Percentiles rank a stretch among this genome's conserved stretches.
Conservation (phyloP, 2,888 invertebrate genomes). For the Agrotis exclamationis region DNA sequence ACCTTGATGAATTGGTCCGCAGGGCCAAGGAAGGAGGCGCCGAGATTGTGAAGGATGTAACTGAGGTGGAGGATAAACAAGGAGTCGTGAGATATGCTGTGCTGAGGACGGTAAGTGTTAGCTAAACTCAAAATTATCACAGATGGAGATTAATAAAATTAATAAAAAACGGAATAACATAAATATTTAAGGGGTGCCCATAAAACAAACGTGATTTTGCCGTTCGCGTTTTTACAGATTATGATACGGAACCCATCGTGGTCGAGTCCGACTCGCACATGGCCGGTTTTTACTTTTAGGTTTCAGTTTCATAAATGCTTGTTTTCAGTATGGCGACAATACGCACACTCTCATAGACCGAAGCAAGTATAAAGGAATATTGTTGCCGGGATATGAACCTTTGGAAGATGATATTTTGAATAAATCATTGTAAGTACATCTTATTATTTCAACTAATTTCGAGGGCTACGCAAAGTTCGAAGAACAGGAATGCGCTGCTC, state of each 20-base stretch:
- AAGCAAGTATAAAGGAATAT: slow-evolving; percentile 95
- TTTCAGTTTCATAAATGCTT: slow-evolving; percentile 25
- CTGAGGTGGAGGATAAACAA: slow-evolving; percentile 96
- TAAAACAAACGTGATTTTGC: too few relatives aligned
- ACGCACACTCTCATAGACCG: slow-evolving; percentile 98
- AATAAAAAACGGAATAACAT: too few relatives aligned
- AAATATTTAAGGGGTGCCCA: too few relatives aligned
- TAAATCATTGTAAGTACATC: slow-evolving; percentile 90
- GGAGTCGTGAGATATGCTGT: slow-evolving; percentile 96
- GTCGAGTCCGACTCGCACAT: too few relatives aligned
- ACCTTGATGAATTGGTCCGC: slow-evolving; percentile 96
- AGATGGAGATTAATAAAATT: too few relatives aligned
- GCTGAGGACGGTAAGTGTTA: slow-evolving; percentile 95
- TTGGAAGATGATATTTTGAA: slow-evolving; percentile 91
- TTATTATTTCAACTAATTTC: too few relatives aligned
- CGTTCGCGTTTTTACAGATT: too few relatives aligned
- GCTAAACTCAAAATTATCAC: too few relatives aligned
- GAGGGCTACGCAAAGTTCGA: background rate
- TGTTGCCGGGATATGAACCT: slow-evolving; percentile 96
- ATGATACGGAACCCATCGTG: too few relatives aligned
- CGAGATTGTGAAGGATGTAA: slow-evolving; percentile 94
- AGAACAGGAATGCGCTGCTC: background rate
- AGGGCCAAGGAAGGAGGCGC: slow-evolving; percentile 96
- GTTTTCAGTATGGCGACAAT: slow-evolving; percentile 97
- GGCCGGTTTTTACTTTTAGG: too few relatives aligned